A percentile compares a stretch with the other conserved stretches of the same genome.
Evolutionary conservation across 2,797 vertebrate species (phyloP).

Genomic region (Chiroxiphia lanceolata): DNA sequence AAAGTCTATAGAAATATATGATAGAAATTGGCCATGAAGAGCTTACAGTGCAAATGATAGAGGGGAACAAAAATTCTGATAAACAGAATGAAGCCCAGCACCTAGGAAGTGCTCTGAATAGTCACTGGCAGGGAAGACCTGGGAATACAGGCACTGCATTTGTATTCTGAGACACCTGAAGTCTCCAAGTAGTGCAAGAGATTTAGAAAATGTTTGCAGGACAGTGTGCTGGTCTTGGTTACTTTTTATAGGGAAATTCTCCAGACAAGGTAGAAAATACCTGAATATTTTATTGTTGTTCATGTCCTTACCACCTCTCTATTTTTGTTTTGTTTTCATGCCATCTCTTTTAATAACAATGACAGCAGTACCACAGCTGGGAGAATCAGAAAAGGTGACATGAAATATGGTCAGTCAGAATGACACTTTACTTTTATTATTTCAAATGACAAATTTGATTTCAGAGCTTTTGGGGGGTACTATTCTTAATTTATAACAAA

Average conservation of each 20-base stretch:
- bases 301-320: not conserved
- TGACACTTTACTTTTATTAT: slow-evolving; percentile 53
- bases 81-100: not conserved
- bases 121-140: not conserved
- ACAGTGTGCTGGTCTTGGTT: not conserved
- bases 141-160: not conserved
- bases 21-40: not conserved
- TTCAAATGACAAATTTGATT: slow-evolving; percentile 50
- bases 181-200: not conserved
- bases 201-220: not conserved
- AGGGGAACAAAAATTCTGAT: not conserved
- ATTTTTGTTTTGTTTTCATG: not conserved
- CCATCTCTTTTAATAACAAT: not conserved
- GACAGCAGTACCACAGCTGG: not conserved
- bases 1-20: not conserved
- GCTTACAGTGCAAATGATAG: not conserved
- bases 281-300: not conserved
- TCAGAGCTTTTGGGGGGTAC: slow-evolving; percentile 45
- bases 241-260: not conserved
- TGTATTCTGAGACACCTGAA: not conserved
- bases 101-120: not conserved
- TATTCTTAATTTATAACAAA: slow-evolving; percentile 68
- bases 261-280: not conserved
- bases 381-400: not conserved
- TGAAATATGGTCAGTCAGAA: slow-evolving; percentile 50